Evolutionary conservation across 2,797 vertebrate species (phyloP).

Genomic region (Fringilla coelebs): DNA sequence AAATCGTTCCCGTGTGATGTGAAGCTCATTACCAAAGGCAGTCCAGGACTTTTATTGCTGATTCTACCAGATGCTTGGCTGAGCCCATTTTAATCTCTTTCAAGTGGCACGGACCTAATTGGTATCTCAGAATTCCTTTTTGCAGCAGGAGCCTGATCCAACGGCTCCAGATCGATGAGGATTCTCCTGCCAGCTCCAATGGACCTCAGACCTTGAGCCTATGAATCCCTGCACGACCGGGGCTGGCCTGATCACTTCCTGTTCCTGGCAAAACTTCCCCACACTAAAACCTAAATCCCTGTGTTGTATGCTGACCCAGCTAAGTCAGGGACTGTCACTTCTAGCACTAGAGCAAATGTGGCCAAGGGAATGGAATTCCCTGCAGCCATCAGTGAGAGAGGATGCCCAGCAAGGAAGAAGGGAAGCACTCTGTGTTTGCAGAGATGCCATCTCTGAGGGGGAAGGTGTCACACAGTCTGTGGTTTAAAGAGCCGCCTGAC

Average conservation of each 20-base stretch:
- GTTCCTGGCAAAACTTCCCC: neutral
- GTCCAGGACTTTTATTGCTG: slow-evolving; percentile 51
- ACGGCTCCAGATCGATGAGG: slow-evolving; percentile 17
- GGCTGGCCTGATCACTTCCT: neutral
- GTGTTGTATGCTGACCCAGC: neutral
- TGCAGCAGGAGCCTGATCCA: neutral
- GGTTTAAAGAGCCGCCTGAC: neutral
- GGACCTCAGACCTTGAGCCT: neutral
- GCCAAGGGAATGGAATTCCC: neutral
- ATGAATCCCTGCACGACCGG: rapidly evolving
- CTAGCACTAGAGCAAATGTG: neutral
- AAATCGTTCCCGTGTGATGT: slow-evolving; percentile 60
- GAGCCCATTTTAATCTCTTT: slow-evolving; percentile 62
- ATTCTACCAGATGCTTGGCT: slow-evolving; percentile 55
- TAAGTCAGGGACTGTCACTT: neutral
- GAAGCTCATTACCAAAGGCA: slow-evolving; percentile 62
- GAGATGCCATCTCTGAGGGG: neutral
- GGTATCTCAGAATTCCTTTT: slow-evolving; percentile 41
- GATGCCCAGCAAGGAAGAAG: neutral
- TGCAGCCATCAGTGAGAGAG: neutral
- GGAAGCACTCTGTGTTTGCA: neutral
- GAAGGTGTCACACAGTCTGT: neutral
- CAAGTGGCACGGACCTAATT: slow-evolving; percentile 57
- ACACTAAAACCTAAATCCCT: neutral
- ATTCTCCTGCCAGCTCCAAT: neutral